Base-by-base conservation (phyloP, 2,797 vertebrate species). In the Sebastiscus albofasciatus region DNA sequence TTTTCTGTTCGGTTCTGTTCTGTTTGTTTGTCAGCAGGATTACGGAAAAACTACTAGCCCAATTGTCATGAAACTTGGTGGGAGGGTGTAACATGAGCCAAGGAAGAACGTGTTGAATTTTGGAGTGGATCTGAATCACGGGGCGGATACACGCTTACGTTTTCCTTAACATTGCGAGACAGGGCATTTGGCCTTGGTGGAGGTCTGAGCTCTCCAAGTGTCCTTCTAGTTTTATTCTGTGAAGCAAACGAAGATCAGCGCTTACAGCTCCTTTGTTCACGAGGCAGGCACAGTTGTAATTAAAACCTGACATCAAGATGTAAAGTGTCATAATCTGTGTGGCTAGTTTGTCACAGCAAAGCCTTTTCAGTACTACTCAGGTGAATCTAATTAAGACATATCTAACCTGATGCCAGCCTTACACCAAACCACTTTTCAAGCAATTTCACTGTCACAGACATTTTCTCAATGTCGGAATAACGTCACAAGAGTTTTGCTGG, bases 271-370 rank as follows among this genome's bases (percentile, higher is more conserved):
- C 49, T 64, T 75, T 39, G 13, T 64, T 83, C 49, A 46, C 4
- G 69, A 71, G 46, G 31, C 27, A 72, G 8, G 7, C 10, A 22
- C n/a, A 22, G 58, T 54, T 64, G 55, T 5, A 54, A 61, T 77
- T 70, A n/a, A 64, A 72, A 69, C 33, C 49, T 54, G 49, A 54
- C 20, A 54, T 54, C 20, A 56, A 59, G 22, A 39, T 58, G 36
- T 46, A 49, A 74, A 79, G 13, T 72, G 18, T 42, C 34, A 46
- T 64, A 60, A 64, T 71, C 18, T 72, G 29, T 42, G 31, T 65
- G 46, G 18, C 46, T 49, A 49, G 20, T 54, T 79, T 81, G 27
- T 64, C 46, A 52, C 9, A 24, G 71, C 34, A 65, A 39, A 65
- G 34, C 20, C 49, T n/a, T 54, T 54, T 22, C 46, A 49, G 46